Percentiles rank a stretch among this genome's conserved stretches.
Evolutionary conservation across 2,797 vertebrate genomes (phyloP).

Genomic region (Rhinophrynus dorsalis): DNA sequence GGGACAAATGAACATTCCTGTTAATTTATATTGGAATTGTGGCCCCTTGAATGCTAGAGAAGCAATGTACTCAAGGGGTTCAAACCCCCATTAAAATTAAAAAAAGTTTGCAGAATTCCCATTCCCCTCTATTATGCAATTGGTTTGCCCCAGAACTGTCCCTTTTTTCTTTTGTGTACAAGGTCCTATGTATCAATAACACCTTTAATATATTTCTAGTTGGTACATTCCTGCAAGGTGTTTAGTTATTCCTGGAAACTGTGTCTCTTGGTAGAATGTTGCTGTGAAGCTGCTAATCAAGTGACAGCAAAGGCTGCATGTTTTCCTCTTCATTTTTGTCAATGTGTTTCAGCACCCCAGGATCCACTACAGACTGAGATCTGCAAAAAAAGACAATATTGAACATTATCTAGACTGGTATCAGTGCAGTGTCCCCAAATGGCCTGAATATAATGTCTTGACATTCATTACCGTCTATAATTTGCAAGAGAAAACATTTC

Average conservation of each 20-base stretch:
- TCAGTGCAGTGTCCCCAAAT: background rate
- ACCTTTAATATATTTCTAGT: slow-evolving; percentile 63
- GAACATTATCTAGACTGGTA: background rate
- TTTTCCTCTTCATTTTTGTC: slow-evolving; percentile 95
- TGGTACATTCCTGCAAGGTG: slow-evolving; percentile 55
- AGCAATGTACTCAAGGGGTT: no score
- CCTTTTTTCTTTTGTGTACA: no score
- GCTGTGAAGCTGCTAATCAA: slow-evolving; percentile 78
- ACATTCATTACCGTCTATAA: slow-evolving; percentile 11
- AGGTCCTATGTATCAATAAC: slow-evolving; percentile 74
- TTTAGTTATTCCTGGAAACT: slow-evolving; percentile 60
- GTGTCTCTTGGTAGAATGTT: slow-evolving; percentile 14
- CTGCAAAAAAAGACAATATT: slow-evolving; percentile 63
- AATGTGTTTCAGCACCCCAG: slow-evolving; percentile 88
- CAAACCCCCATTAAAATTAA: no score
- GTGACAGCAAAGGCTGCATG: slow-evolving; percentile 95
- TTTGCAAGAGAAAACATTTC: slow-evolving; percentile 26
- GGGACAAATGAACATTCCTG: no score
- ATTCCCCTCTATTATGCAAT: no score
- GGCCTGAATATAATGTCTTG: slow-evolving; percentile 7
- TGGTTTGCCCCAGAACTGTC: no score
- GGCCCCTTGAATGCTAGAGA: no score
- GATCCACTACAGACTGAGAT: slow-evolving; percentile 96
- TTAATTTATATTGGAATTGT: no score
- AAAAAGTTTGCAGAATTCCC: no score